These are phyloP conservation scores for Gastrophryne carolinensis DNA, from an alignment of 2,797 vertebrate species.

Conservation along the genomic window DNA sequence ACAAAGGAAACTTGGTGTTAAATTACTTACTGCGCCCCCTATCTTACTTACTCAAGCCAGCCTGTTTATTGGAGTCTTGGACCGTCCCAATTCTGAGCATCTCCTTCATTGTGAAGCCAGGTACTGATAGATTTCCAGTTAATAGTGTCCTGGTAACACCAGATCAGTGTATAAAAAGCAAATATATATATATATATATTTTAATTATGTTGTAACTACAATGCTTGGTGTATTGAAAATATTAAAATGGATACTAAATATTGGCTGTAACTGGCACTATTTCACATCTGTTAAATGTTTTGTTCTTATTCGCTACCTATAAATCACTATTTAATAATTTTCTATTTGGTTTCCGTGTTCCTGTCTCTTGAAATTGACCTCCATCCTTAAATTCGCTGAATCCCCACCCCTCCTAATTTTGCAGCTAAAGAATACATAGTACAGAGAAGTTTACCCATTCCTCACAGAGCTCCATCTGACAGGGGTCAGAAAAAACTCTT, in stretches of 20 bases:
- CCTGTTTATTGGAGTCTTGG: conserved; percentile 52
- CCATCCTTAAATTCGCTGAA: too few species aligned
- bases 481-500: too few species aligned
- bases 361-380: too few species aligned
- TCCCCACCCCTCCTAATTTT: too few species aligned
- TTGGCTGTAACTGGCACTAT: not conserved
- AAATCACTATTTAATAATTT: too few species aligned
- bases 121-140: conserved; percentile 57
- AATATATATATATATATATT: conserved; percentile 39
- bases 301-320: not conserved
- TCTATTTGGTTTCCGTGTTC: too few species aligned
- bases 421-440: too few species aligned
- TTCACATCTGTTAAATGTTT: not conserved
- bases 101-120: conserved; percentile 55
- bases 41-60: conserved; percentile 54
- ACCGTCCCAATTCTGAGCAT: conserved; percentile 53
- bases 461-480: too few species aligned
- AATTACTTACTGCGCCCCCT: conserved; percentile 50
- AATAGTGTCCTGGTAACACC: conserved; percentile 57
- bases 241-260: conserved; percentile 55
- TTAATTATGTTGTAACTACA: conserved; percentile 50
- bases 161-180: conserved; percentile 54
- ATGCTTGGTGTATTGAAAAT: conserved; percentile 60
- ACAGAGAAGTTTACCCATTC: too few species aligned
- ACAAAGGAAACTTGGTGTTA: conserved; percentile 33